Base-by-base conservation (phyloP, 1,140 invertebrate genomes). In the Steinernema khuongi region DNA sequence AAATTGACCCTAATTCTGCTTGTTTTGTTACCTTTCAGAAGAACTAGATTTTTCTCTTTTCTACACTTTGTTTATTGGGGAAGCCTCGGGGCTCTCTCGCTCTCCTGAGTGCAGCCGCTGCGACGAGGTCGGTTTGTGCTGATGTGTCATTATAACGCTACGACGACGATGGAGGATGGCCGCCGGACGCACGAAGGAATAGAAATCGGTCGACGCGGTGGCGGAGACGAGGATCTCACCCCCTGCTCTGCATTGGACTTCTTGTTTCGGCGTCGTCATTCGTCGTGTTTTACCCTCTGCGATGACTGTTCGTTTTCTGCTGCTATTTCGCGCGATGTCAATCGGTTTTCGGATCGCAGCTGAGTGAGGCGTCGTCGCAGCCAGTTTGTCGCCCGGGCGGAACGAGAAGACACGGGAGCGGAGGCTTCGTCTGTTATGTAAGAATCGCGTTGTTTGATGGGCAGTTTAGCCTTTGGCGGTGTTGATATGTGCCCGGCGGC, bases 151-250 rank as follows among this genome's bases (percentile, higher is more conserved):
- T 31, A 30, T 68, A 32, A 18, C 7, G n/a, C 36, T n/a, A 7
- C n/a, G n/a, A n/a, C n/a, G n/a, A n/a, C n/a, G n/a, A n/a, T n/a
- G n/a, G 71, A 19, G 67, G 30, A 66, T 67, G 32, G 31, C 22
- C 30, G n/a, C 36, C 36, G 66, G 68, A 22, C 44, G 19, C 22
- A 71, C 68, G 72, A 33, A 72, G 66, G 71, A 22, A 71, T 2
- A 31, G 1, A 22, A 26, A 30, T 7, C 26, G n/a, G 32, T 19
- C 41, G 43, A 1, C 7, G 26, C 17, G 22, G 14, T 22, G 29
- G 43, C 26, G 18, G 60, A 33, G 33, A 4, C 67, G 72, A 68
- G 72, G 67, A 73, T 68, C 67, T 26, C 72, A 32, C 67, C 33
- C 67, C 14, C 4, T 31, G 30, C 43, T 32, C 32, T n/a, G 18